These are phyloP conservation scores for Falco rusticolus DNA, from an alignment of 2,797 vertebrate species.

Conservation along the genomic window DNA sequence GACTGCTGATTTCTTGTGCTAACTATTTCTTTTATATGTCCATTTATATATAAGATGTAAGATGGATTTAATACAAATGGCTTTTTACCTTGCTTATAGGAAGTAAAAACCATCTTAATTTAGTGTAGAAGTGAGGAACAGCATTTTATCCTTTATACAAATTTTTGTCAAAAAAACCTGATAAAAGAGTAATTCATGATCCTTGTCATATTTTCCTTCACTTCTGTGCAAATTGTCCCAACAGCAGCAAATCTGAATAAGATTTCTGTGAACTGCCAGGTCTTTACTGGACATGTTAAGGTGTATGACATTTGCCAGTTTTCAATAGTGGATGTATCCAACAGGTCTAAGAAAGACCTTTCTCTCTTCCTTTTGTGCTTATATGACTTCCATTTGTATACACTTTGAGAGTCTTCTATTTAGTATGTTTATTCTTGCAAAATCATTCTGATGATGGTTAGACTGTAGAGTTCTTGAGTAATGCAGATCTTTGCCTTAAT, in stretches of 20 bases:
- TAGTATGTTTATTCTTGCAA: background rate
- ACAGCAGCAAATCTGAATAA: background rate
- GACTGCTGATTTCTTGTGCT: background rate
- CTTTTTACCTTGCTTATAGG: background rate
- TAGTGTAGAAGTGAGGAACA: background rate
- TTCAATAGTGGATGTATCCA: background rate
- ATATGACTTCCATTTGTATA: background rate
- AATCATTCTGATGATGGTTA: background rate
- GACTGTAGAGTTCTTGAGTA: background rate
- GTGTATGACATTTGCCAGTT: background rate
- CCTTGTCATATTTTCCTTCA: background rate
- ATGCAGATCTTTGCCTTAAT: background rate
- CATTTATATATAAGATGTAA: background rate
- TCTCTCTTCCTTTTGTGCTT: background rate
- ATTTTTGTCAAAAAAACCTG: background rate
- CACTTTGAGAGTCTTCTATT: background rate
- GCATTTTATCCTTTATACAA: background rate
- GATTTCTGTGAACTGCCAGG: background rate
- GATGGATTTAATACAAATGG: background rate
- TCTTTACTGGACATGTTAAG: background rate
- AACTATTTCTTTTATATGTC: background rate
- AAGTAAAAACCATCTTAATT: background rate
- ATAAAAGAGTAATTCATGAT: background rate
- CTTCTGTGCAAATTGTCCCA: background rate
- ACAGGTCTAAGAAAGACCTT: background rate